Conservation (phyloP, 2,888 invertebrate species). For the Thymelicus acteon region DNA sequence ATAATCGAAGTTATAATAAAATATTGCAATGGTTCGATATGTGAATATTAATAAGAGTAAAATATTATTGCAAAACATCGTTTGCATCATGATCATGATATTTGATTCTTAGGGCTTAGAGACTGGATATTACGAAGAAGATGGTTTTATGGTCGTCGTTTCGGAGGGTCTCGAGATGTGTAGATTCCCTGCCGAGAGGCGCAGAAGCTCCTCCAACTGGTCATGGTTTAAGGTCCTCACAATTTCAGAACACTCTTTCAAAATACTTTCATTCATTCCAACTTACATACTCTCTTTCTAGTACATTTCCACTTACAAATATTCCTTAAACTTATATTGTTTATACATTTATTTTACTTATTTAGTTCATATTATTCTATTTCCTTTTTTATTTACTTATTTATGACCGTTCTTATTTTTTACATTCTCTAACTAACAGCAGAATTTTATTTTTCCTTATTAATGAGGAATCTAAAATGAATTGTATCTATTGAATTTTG, state of each 20-base stretch:
- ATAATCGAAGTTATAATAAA: too few relatives aligned
- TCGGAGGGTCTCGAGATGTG: conserved; percentile 86
- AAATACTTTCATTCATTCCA: conserved; percentile 67
- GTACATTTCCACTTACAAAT: conserved; percentile 39
- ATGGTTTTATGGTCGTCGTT: conserved; percentile 84
- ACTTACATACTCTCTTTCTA: conserved; percentile 51
- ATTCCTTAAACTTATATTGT: not conserved
- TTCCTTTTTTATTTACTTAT: not conserved
- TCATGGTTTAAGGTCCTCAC: conserved; percentile 88
- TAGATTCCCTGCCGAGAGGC: conserved; percentile 86
- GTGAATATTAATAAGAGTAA: conserved; percentile 31
- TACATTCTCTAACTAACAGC: conserved; percentile 15
- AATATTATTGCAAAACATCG: conserved; percentile 51
- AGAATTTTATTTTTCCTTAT: conserved; percentile 9
- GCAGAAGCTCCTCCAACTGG: conserved; percentile 87
- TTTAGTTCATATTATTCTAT: not conserved
- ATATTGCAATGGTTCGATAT: too few relatives aligned
- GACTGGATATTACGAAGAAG: conserved; percentile 86
- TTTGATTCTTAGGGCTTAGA: conserved; percentile 81
- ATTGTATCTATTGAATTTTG: not conserved
- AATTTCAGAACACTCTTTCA: conserved; percentile 62
- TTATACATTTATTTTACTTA: too few relatives aligned
- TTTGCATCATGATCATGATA: conserved; percentile 66
- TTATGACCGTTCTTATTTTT: not conserved
- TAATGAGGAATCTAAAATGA: not conserved